These are phyloP conservation scores for Leptodactylus fallax DNA, from an alignment of 2,797 vertebrate species.

Conservation along the genomic window DNA sequence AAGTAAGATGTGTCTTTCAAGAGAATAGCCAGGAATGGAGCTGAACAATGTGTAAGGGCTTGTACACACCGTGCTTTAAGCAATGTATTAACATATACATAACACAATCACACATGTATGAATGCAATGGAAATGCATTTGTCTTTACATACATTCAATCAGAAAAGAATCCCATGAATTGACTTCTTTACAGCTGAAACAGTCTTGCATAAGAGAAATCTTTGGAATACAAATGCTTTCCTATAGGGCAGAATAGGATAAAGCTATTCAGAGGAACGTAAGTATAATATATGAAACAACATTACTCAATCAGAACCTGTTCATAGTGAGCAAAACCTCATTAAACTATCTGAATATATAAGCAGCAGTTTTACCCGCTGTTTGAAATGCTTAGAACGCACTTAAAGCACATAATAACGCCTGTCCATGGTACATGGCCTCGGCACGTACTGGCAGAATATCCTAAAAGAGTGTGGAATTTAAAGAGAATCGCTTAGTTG, in stretches of 20 bases:
- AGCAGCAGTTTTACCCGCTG: background rate
- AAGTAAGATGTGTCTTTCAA: too few relatives aligned
- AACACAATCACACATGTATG: background rate
- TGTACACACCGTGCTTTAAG: background rate
- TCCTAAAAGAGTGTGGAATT: background rate
- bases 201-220: background rate
- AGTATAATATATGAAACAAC: constrained; percentile 6
- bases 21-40: too few relatives aligned
- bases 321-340: background rate
- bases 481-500: background rate
- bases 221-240: constrained; percentile 4
- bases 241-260: background rate
- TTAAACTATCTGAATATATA: constrained; percentile 3
- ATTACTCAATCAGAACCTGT: background rate
- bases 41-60: too few relatives aligned
- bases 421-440: background rate
- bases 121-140: background rate
- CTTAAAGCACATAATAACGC: background rate
- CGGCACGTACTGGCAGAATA: background rate
- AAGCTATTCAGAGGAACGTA: background rate
- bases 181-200: background rate
- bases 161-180: background rate
- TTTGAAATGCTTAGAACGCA: background rate
- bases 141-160: background rate
- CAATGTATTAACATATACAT: background rate